Percentiles rank a stretch among this genome's conserved stretches.
phyloP scores from a whole-genome alignment of 2,113 vertebrate species.

The Podarcis raffonei region DNA sequence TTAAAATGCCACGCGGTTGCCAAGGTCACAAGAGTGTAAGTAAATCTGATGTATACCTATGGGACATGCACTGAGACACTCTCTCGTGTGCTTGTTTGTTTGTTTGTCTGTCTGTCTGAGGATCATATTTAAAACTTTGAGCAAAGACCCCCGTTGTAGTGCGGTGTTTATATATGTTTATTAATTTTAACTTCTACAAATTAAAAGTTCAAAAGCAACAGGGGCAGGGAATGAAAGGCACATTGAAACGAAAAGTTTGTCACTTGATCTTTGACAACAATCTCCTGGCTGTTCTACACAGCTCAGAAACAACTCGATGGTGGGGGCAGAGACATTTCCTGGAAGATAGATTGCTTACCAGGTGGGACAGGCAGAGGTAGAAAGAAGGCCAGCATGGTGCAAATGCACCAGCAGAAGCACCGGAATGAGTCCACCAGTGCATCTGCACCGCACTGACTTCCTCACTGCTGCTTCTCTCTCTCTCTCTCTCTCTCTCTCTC shows the following conservation, averaged over 20 bases:
- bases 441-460: too few species aligned
- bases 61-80: constrained; percentile 23
- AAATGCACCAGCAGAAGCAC: too few species aligned
- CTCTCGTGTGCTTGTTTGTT: neutral
- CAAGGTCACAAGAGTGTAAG: constrained; percentile 42
- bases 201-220: neutral
- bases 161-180: neutral
- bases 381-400: too few species aligned
- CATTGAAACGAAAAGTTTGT: neutral
- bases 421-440: too few species aligned
- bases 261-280: neutral
- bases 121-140: neutral
- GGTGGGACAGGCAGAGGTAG: too few species aligned
- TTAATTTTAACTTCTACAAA: too few species aligned
- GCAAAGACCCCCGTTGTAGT: neutral
- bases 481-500: too few species aligned
- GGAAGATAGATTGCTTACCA: too few species aligned
- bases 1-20: constrained; percentile 60
- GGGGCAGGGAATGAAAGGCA: neutral
- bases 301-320: too few species aligned
- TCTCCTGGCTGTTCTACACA: too few species aligned
- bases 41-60: constrained; percentile 13
- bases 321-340: too few species aligned
- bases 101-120: fast-evolving
- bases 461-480: too few species aligned